Percentiles rank a stretch among this genome's conserved stretches.
phyloP scores from a whole-genome alignment of 1,140 invertebrate genomes.

The Ectropis grisescens region DNA sequence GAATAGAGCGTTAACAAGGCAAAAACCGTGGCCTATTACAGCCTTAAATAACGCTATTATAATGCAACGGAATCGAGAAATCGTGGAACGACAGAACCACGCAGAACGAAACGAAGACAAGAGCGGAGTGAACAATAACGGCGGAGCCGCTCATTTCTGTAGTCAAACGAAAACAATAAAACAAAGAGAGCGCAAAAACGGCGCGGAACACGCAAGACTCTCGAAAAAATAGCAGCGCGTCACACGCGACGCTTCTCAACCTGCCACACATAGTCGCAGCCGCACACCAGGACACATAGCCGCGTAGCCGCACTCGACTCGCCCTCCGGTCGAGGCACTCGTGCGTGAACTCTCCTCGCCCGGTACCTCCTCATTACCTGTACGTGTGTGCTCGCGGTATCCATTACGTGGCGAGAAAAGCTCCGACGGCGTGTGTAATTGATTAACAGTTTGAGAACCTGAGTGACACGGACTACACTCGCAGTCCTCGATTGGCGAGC shows the following conservation, averaged over 20 bases:
- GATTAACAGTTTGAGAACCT: constrained; percentile 47
- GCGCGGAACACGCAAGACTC: constrained; percentile 34
- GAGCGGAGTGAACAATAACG: constrained; percentile 42
- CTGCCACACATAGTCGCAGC: constrained; percentile 30
- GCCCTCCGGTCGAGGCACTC: constrained; percentile 41
- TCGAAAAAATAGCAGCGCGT: constrained; percentile 41
- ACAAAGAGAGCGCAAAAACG: constrained; percentile 49
- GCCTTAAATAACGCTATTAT: constrained; percentile 32
- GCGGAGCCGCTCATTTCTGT: constrained; percentile 37
- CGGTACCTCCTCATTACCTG: constrained; percentile 35
- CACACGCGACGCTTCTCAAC: constrained; percentile 31
- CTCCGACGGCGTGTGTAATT: constrained; percentile 56
- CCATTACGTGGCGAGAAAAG: constrained; percentile 59
- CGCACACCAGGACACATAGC: constrained; percentile 25
- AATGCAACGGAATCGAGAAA: constrained; percentile 27
- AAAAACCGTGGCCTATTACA: constrained; percentile 26
- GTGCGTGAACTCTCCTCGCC: constrained; percentile 32
- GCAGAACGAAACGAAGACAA: constrained; percentile 21
- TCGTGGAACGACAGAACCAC: constrained; percentile 17
- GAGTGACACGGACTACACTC: constrained; percentile 7
- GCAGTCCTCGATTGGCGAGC: constrained; percentile 4
- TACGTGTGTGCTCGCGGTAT: constrained; percentile 43
- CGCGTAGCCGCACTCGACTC: constrained; percentile 24
- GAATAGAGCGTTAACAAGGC: constrained; percentile 37
- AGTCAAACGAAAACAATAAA: constrained; percentile 45